Evolutionary conservation across 2,797 vertebrate species (phyloP), one percentile per base, ranked within the genome.

Genomic region (Florisuga fusca): DNA sequence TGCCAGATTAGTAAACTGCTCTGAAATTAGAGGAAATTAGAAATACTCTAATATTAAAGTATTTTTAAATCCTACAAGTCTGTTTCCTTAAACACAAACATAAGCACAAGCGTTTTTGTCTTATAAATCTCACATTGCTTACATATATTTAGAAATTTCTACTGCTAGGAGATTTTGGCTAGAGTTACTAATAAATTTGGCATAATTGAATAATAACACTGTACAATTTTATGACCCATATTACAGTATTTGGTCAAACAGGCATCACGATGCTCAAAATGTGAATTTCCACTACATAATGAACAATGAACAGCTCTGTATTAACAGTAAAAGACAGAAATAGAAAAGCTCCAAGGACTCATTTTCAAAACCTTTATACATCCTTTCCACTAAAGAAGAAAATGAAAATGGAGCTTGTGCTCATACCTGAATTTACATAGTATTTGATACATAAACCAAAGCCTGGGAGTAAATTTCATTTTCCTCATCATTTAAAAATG

Each of bases 1-100:
- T 97, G 68, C 68, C 90, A 96, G 83, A 79, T 76, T 63, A 89
- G 86, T 72, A 87, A 96, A 90, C 36, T 89, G 22, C 53, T 95
- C 89, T 51, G 41, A 89, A 95, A 94, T 75, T 66, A 66, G 54
- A 92, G 90, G 77, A 96, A 82, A 89, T 87, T 72, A 89, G 69
- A 90, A 69, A 92, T 19, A 76, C 12, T 69, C 9, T 92, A 63
- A 74, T 86, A 90, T 66, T 85, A 82, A 91, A 75, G 14, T 72
- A 78, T 57, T 94, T 72, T 50, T 69, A 53, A 69, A 84, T 91
- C 90, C 18, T 82, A 62, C 26, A 93, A 73, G 17, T 76, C 91
- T 76, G 61, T 89, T 95, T 79, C 66, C 36, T 89, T 80, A 50
- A 92, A 10, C 57, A 85, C 19, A 80, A 94, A 75, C 33, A 74